Evolutionary conservation across 1,140 invertebrate species (phyloP).

Genomic region (Eupristina koningsbergeri): DNA sequence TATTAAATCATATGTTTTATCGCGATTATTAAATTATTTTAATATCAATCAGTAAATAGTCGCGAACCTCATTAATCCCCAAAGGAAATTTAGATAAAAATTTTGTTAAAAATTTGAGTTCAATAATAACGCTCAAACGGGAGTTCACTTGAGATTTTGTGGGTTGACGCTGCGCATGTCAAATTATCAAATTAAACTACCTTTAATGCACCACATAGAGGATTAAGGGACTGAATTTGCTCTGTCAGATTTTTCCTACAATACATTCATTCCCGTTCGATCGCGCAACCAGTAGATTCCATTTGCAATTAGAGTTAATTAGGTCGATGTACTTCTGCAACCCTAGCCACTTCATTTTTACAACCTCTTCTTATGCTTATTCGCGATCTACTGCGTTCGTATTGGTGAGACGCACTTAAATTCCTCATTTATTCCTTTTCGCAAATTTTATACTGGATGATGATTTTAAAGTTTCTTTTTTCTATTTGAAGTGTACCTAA

Average conservation of each 20-base stretch:
- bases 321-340: conserved; percentile 21
- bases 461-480: no score
- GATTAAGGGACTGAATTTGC: background rate
- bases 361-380: background rate
- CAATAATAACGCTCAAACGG: no score
- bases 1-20: no score
- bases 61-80: no score
- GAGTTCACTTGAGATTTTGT: background rate
- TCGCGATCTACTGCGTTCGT: background rate
- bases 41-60: no score
- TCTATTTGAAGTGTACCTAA: no score
- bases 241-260: background rate
- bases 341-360: background rate
- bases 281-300: background rate
- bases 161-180: background rate
- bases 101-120: no score
- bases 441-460: background rate
- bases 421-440: background rate
- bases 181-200: background rate
- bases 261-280: background rate
- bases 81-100: no score
- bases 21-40: no score
- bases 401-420: background rate
- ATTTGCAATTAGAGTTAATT: conserved; percentile 48
- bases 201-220: conserved; percentile 17